Evolutionary conservation across 2,888 invertebrate genomes (phyloP).

Genomic region (Amiota communis): DNA sequence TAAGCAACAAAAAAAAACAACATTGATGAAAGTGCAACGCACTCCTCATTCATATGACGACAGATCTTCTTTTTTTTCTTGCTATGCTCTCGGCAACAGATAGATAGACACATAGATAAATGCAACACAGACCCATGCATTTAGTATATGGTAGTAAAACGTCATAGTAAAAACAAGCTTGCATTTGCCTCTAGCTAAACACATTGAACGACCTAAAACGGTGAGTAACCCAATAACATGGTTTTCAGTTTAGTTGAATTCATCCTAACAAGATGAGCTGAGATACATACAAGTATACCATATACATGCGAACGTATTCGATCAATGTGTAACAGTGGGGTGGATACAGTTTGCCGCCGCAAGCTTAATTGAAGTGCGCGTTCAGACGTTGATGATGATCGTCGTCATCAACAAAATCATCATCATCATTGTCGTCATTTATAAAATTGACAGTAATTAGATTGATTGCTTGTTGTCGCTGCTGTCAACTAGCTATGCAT

Average conservation of each 20-base stretch:
- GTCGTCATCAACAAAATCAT: conserved; percentile 18
- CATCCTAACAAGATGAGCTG: too few species aligned
- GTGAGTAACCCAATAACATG: conserved; percentile 46
- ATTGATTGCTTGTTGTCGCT: conserved; percentile 50
- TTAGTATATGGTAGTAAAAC: background rate
- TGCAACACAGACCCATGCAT: too few species aligned
- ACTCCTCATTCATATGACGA: conserved; percentile 43
- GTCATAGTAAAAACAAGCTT: background rate
- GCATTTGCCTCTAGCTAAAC: background rate
- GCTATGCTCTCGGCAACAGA: too few species aligned
- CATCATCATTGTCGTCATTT: conserved; percentile 26
- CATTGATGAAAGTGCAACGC: conserved; percentile 50
- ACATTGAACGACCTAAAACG: too few species aligned
- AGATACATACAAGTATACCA: too few species aligned
- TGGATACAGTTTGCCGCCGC: conserved; percentile 20
- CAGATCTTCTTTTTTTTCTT: too few species aligned
- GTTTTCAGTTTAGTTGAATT: conserved; percentile 22
- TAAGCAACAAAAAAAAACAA: background rate
- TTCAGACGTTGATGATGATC: conserved; percentile 24
- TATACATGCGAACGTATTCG: background rate
- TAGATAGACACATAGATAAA: too few species aligned
- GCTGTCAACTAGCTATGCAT: background rate
- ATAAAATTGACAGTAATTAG: conserved; percentile 63
- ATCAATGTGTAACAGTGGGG: background rate
- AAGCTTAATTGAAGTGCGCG: conserved; percentile 52